Conservation (phyloP, 2,797 vertebrate genomes). For the Cyclura pinguis region DNA sequence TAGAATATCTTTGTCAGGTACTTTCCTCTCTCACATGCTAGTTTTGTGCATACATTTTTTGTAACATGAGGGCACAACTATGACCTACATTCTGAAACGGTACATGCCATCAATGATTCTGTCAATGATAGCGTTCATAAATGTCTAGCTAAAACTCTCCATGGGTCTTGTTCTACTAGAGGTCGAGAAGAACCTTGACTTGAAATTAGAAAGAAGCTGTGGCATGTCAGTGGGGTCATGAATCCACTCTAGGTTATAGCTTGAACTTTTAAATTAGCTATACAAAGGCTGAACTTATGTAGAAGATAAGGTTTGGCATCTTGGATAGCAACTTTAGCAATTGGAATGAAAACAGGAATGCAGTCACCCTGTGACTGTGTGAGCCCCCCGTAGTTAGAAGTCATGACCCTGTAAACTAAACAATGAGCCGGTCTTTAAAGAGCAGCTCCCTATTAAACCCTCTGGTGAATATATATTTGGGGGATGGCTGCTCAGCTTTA, state of each 20-base stretch:
- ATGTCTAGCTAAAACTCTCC: not conserved
- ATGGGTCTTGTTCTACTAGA: not conserved
- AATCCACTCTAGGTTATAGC: too few relatives aligned
- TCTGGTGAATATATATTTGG: not conserved
- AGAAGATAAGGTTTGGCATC: too few relatives aligned
- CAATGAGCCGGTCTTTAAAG: not conserved
- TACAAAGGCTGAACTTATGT: too few relatives aligned
- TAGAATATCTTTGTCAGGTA: not conserved
- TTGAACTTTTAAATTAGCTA: too few relatives aligned
- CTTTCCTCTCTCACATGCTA: not conserved
- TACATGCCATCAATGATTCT: not conserved
- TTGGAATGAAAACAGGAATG: too few relatives aligned
- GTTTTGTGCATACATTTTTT: not conserved
- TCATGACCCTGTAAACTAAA: not conserved
- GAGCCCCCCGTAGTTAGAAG: not conserved
- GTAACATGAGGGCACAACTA: not conserved
- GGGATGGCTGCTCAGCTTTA: not conserved
- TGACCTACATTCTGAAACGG: not conserved
- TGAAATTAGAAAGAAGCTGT: not conserved
- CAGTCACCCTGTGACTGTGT: not conserved
- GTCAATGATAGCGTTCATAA: not conserved
- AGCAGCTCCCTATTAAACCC: not conserved
- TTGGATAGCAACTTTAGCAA: too few relatives aligned
- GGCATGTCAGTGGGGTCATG: too few relatives aligned
- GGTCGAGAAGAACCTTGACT: not conserved